Evolutionary conservation across 2,113 vertebrate species (phyloP), one percentile per base, ranked within the genome.

Genomic region (Daubentonia madagascariensis): DNA sequence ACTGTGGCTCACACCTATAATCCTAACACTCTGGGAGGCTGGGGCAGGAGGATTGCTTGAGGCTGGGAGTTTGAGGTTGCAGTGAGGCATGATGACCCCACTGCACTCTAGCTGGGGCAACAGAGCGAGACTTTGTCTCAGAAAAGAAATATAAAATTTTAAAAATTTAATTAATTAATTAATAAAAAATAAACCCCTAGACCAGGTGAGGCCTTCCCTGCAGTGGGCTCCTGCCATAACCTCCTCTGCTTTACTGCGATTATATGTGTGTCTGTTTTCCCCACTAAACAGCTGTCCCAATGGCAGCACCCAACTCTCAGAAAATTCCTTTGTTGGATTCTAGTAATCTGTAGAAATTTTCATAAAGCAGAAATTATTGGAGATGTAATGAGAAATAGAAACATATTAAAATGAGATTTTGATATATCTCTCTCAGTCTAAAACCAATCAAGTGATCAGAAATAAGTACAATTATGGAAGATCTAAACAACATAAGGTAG

Each of bases 331-430:
- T n/a, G 22, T 16, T 93, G 75, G 52, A 52, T 45, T 54, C 61
- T 73, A 61, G 85, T n/a, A 84, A 73, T 92, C 30, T 80, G 32
- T 59, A 95, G 79, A 65, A 83, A 67, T 92, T 86, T 92, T 84
- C 9, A 76, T 61, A 91, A 90, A 75, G 63, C 22, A 73, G 35
- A 87, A 91, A 80, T 61, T 76, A 93, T 1, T 79, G 35, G n/a
- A 83, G 32, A 84, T 79, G 17, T 68, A 80, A 54, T 93, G 23
- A 95, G 35, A 89, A 76, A 90, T 14, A 92, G 57, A 91, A 94
- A 67, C 61, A 92, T 50, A 70, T 70, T 50, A 57, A 68, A 57
- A 93, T 6, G 65, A 88, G 35, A 76, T 70, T 88, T 83, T 76
- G 7, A 59, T 67, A 61, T 11, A 37, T 67, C 6, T 61, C 8